Evolutionary conservation across 1,140 invertebrate genomes (phyloP), one percentile per base, ranked within the genome.

Genomic region (Cherax quadricarinatus): DNA sequence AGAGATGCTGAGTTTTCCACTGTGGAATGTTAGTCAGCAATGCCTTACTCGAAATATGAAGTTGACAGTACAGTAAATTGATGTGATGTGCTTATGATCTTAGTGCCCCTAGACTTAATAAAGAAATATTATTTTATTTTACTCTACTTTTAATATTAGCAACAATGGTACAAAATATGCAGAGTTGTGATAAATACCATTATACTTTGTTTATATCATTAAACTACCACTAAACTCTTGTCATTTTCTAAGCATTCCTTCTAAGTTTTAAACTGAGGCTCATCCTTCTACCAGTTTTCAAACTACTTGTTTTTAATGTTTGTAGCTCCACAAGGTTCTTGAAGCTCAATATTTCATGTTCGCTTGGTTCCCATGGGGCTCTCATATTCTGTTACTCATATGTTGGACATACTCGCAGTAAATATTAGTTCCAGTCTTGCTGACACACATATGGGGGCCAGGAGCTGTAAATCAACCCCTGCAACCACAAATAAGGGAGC

Each of bases 151-250:
- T 75, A 75, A 75, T 30, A 75, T 75, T 24, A 30, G 21, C 21
- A 70, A 21, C 21, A 75, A 75, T 75, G 70, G 70, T 75, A 75
- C 70, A 75, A 75, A 75, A 75, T 75, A 75, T 75, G 70, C 70
- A 75, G 62, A 14, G 12, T 75, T 75, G 70, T 75, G 70, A 75
- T 75, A 75, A 75, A 24, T 75, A n/a, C 70, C 24, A 30, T n/a
- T 75, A 30, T 30, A 75, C 24, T 30, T 75, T 75, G 70, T 30
- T 30, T 75, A 10, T 75, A 21, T 1, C 53, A 57, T 57, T 14
- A 57, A 57, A 57, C 53, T 14, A 57, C 53, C 14, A 10, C 4
- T 57, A 10, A 57, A 57, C 53, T 75, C 21, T 75, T 30, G 21
- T 75, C n/a, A 10, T 75, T 75, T n/a, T 75, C 24, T 75, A 18